Conservation (phyloP, 2,888 invertebrate genomes). For the Parnassius mnemosyne region DNA sequence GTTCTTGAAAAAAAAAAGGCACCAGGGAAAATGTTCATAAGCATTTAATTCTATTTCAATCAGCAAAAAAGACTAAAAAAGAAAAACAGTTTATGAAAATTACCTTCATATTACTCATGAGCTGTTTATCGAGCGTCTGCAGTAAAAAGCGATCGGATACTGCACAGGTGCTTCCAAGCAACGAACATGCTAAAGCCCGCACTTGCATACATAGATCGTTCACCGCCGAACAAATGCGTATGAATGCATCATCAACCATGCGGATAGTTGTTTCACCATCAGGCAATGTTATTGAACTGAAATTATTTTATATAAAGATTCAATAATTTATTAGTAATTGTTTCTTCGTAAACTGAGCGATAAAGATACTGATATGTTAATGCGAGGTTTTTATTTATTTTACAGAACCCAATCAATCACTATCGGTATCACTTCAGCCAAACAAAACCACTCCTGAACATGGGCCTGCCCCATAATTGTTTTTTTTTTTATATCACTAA, state of each 20-base stretch:
- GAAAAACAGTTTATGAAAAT: constrained; percentile 5
- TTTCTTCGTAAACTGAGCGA: too few relatives aligned
- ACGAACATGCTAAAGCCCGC: constrained; percentile 89
- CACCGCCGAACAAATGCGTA: constrained; percentile 94
- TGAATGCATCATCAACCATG: constrained; percentile 97
- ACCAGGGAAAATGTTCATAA: too few relatives aligned
- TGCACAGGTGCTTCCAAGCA: constrained; percentile 91
- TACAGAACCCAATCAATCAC: too few relatives aligned
- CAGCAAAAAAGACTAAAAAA: too few relatives aligned
- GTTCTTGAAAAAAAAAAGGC: too few relatives aligned
- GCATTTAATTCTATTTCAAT: too few relatives aligned
- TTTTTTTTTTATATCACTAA: too few relatives aligned
- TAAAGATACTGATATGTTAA: too few relatives aligned
- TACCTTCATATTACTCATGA: constrained; percentile 97
- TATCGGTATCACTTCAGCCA: too few relatives aligned
- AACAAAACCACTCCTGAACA: too few relatives aligned
- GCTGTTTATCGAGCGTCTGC: constrained; percentile 98
- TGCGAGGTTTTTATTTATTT: too few relatives aligned
- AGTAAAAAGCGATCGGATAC: constrained; percentile 95
- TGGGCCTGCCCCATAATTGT: too few relatives aligned
- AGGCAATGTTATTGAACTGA: constrained; percentile 84
- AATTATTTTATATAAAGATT: constrained; percentile 24
- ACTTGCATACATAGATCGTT: constrained; percentile 96
- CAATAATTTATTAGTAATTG: background rate
- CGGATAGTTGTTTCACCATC: constrained; percentile 92